A percentile compares a stretch with the other conserved stretches of the same genome.
Conservation (phyloP, 2,797 vertebrate species). For the Coluber constrictor region DNA sequence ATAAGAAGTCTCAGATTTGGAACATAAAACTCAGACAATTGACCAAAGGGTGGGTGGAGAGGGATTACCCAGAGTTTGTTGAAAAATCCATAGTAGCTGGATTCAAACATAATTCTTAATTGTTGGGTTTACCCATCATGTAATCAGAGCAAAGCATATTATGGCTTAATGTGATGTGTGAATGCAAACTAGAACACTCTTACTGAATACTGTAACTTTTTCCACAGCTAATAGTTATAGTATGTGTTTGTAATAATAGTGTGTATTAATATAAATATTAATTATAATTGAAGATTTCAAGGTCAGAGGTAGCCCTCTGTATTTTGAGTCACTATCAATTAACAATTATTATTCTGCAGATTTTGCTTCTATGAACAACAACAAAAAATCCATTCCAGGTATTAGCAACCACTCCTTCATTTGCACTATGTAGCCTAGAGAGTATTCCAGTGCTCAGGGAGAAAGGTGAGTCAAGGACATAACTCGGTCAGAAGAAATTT, state of each 20-base stretch:
- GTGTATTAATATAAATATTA: not conserved
- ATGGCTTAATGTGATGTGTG: not conserved
- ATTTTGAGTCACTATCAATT: not conserved
- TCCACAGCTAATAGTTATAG: not conserved
- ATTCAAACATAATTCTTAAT: not conserved
- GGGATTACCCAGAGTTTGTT: not conserved
- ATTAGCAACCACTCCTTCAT: not conserved
- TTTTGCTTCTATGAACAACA: not conserved
- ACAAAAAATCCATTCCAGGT: not conserved
- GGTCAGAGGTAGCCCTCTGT: not conserved
- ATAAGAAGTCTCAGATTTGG: not conserved
- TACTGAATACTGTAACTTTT: not conserved
- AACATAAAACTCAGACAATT: not conserved
- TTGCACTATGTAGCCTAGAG: not conserved
- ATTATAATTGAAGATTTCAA: not conserved
- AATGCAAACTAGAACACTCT: not conserved
- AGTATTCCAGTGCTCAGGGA: not conserved
- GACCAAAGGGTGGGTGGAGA: not conserved
- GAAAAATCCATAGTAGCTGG: not conserved
- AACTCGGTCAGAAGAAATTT: not conserved
- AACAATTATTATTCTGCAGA: not conserved
- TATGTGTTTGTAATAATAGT: not conserved
- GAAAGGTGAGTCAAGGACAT: constrained; percentile 4
- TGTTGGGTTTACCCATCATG: not conserved
- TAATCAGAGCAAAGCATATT: not conserved